Evolutionary conservation across 2,113 vertebrate species (phyloP).

Genomic region (Tor tambroides): DNA sequence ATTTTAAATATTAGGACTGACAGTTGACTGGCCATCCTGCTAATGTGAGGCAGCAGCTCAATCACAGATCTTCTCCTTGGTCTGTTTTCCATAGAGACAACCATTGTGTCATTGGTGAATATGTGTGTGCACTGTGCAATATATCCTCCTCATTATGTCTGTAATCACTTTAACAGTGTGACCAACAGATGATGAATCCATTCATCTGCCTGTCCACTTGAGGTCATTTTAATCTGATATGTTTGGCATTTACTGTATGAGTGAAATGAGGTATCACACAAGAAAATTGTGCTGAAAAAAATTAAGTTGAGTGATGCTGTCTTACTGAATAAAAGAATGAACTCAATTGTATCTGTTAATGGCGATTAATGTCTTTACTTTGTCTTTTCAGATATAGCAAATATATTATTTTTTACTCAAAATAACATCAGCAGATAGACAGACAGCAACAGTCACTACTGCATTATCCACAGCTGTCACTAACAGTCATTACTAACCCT

Average conservation of each 20-base stretch:
- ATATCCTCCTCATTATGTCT: constrained; percentile 14
- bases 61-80: constrained; percentile 1
- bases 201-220: not conserved
- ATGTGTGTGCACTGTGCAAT: not conserved
- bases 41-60: constrained; percentile 30
- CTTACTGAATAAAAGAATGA: no score
- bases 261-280: not conserved
- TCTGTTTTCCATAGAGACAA: constrained; percentile 10
- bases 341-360: no score
- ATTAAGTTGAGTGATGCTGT: not conserved
- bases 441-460: no score
- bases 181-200: constrained; percentile 16
- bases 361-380: no score
- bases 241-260: not conserved
- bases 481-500: no score
- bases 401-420: no score
- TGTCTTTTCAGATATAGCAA: no score
- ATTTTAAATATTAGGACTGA: constrained; percentile 13
- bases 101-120: not conserved
- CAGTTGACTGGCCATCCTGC: constrained; percentile 1
- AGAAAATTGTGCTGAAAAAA: not conserved
- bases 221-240: constrained; percentile 9
- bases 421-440: no score
- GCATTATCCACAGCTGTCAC: no score
- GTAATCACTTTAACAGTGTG: constrained; percentile 21